Percentiles rank a stretch among this genome's conserved stretches.
These are phyloP conservation scores for Drosophila repleta DNA, from an alignment of 1,140 invertebrate genomes.

Conservation along the genomic window DNA sequence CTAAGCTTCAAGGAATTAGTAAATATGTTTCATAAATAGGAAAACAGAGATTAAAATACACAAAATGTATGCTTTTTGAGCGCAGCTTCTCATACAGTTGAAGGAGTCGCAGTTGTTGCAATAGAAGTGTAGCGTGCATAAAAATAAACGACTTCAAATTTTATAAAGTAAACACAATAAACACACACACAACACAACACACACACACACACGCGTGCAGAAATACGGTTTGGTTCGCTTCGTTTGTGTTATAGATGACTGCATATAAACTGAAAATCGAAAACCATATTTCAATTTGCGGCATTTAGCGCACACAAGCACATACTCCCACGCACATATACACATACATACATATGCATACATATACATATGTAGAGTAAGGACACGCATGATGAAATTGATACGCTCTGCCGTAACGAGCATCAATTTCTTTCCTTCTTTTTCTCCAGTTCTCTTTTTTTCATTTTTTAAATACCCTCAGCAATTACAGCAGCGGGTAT, in stretches of 20 bases:
- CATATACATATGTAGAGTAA: slow-evolving; percentile 17
- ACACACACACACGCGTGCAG: background rate
- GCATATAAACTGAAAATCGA: slow-evolving; percentile 82
- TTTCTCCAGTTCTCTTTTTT: background rate
- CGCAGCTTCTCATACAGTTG: background rate
- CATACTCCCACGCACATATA: slow-evolving; percentile 14
- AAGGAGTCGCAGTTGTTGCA: background rate
- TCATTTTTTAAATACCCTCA: slow-evolving; percentile 9
- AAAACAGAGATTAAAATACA: background rate
- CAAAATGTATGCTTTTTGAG: background rate
- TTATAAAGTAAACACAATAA: slow-evolving; percentile 75
- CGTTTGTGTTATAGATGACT: slow-evolving; percentile 76
- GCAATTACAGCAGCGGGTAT: background rate
- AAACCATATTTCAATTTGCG: slow-evolving; percentile 82
- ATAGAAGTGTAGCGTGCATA: slow-evolving; percentile 26
- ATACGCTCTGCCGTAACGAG: slow-evolving; percentile 75
- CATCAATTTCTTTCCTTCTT: slow-evolving; percentile 13
- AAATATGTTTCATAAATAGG: too few relatives aligned
- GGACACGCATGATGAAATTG: slow-evolving; percentile 79
- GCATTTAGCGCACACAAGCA: slow-evolving; percentile 74
- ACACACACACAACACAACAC: slow-evolving; percentile 30
- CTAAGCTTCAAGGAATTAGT: too few relatives aligned
- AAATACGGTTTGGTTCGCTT: slow-evolving; percentile 42
- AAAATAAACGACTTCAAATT: slow-evolving; percentile 71
- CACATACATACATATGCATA: background rate